Evolutionary conservation across 37 sponge, comb jelly and placozoan species (phyloP).

Genomic region (Halisarca cf. caerulea): DNA sequence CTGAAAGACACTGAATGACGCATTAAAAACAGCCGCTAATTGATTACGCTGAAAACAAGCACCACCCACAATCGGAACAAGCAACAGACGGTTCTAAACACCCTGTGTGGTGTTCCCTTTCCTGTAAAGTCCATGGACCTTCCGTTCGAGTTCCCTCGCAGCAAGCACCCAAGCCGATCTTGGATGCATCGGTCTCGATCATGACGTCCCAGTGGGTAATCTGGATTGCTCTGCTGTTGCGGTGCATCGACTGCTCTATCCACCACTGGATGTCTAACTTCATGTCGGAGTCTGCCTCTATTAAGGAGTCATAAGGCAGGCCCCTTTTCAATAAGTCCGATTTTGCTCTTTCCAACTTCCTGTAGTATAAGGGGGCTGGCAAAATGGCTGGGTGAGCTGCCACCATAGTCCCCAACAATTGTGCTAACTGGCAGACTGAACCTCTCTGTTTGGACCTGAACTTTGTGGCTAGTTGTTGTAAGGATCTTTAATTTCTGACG

Average conservation of each 20-base stretch:
- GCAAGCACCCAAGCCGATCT: conserved; percentile 40
- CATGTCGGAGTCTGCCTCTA: not conserved
- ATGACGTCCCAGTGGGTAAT: not conserved
- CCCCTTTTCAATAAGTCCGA: not conserved
- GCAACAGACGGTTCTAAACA: too few species aligned
- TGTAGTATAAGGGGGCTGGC: conserved; percentile 41
- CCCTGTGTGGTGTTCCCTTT: too few species aligned
- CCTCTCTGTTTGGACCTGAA: too few species aligned
- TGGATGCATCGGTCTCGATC: conserved; percentile 54
- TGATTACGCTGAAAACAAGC: too few species aligned
- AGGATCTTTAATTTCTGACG: too few species aligned
- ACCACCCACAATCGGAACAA: too few species aligned
- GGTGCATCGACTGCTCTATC: conserved; percentile 14
- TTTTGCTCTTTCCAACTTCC: conserved; percentile 28
- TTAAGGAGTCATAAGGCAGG: not conserved
- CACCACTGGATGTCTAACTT: conserved; percentile 47
- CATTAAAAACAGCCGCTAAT: too few species aligned
- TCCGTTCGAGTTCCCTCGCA: conserved; percentile 40
- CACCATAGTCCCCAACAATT: not conserved
- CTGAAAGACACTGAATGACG: too few species aligned
- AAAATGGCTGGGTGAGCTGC: conserved; percentile 24
- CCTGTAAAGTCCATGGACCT: conserved; percentile 52
- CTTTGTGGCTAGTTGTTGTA: too few species aligned
- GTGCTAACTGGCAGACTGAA: too few species aligned
- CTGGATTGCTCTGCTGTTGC: conserved; percentile 20